Percentiles rank a stretch among this genome's conserved stretches.
Evolutionary conservation across 2,113 vertebrate genomes (phyloP).

Genomic region (Nestor notabilis): DNA sequence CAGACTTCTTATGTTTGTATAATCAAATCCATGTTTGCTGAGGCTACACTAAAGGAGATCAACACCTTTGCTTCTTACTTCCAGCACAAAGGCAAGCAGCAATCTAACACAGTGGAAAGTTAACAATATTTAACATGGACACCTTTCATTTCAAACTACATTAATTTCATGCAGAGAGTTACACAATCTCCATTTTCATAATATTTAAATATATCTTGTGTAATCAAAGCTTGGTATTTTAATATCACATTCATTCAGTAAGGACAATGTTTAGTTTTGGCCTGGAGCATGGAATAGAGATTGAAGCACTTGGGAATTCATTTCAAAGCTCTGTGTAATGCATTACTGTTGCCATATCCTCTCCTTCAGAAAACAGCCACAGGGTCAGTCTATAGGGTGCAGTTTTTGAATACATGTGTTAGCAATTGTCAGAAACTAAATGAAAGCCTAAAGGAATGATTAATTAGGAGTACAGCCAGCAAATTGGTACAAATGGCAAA

Average conservation of each 20-base stretch:
- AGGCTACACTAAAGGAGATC: neutral
- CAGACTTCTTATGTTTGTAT: neutral
- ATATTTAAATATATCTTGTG: neutral
- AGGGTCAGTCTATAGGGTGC: neutral
- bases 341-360: neutral
- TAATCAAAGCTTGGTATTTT: slow-evolving; percentile 10
- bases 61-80: neutral
- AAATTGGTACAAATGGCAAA: slow-evolving; percentile 20
- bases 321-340: slow-evolving; percentile 36
- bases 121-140: neutral
- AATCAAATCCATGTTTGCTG: neutral
- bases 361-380: neutral
- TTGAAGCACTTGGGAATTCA: slow-evolving; percentile 32
- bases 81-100: neutral
- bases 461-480: slow-evolving; percentile 41
- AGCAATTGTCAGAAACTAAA: neutral
- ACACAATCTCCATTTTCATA: neutral
- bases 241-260: neutral
- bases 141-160: neutral
- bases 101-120: neutral
- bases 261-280: slow-evolving; percentile 40
- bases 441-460: slow-evolving; percentile 35
- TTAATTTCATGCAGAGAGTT: neutral
- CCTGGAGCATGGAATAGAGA: neutral
- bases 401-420: neutral